A percentile compares a stretch with the other conserved stretches of the same genome.
Conservation (phyloP, 2,888 invertebrate genomes). For the Eupelmus urozonus region DNA sequence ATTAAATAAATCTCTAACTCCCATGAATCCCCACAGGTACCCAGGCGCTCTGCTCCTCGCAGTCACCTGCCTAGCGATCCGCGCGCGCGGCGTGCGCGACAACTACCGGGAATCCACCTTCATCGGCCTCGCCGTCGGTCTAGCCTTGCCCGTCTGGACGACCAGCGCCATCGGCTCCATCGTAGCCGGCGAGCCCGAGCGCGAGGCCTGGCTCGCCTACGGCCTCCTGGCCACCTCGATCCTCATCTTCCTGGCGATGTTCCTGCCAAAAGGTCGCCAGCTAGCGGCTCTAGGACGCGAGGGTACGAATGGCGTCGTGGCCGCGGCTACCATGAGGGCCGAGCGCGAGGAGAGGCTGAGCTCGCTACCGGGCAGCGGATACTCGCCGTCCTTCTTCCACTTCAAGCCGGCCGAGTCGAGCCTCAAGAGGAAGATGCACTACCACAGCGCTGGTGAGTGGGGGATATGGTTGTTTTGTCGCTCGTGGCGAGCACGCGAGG, state of each 20-base stretch:
- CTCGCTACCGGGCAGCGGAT: constrained; percentile 88
- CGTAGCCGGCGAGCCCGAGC: constrained; percentile 83
- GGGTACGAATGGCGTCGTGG: constrained; percentile 76
- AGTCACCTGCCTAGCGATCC: constrained; percentile 90
- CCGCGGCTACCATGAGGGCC: constrained; percentile 82
- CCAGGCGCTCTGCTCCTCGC: constrained; percentile 91
- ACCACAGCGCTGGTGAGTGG: constrained; percentile 73
- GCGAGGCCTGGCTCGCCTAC: constrained; percentile 93
- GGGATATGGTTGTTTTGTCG: no score
- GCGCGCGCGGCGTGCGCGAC: constrained; percentile 92
- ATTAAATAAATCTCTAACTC: no score
- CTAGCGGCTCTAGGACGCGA: constrained; percentile 95
- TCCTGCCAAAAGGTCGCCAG: constrained; percentile 94
- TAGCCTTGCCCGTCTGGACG: constrained; percentile 92
- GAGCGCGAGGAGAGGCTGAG: constrained; percentile 91
- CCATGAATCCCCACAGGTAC: constrained; percentile 79
- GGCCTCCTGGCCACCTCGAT: constrained; percentile 91
- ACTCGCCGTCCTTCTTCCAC: constrained; percentile 95
- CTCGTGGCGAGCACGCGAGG: neutral
- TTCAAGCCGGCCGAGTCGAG: constrained; percentile 92
- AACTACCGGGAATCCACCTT: constrained; percentile 96
- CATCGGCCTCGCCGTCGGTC: constrained; percentile 92
- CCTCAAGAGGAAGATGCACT: constrained; percentile 81
- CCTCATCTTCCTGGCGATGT: constrained; percentile 94
- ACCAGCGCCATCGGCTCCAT: constrained; percentile 84